A percentile compares a stretch with the other conserved stretches of the same genome.
Conservation (phyloP, 2,797 vertebrate species). For the Neoniphon sammara region DNA sequence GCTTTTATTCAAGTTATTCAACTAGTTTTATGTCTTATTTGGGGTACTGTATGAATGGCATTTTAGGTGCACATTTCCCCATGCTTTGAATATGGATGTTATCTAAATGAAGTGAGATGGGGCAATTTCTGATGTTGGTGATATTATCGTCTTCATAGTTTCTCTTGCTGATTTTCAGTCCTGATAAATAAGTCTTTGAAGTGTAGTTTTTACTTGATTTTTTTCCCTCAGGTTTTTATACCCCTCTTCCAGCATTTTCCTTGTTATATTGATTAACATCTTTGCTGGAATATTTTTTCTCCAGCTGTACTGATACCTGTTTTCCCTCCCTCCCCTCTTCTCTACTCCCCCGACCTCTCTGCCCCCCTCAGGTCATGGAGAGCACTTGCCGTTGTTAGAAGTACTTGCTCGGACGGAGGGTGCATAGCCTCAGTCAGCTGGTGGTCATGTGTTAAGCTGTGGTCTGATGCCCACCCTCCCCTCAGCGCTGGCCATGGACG, state of each 20-base stretch:
- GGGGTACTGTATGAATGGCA: too few relatives aligned
- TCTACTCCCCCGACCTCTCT: neutral
- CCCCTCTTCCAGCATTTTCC: neutral
- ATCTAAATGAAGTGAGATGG: too few relatives aligned
- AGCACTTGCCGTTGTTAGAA: constrained; percentile 65
- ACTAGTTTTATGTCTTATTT: too few relatives aligned
- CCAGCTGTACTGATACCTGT: neutral
- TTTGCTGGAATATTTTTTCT: neutral
- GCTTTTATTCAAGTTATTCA: neutral
- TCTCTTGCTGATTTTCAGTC: neutral
- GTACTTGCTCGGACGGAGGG: constrained; percentile 55
- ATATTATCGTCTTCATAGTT: neutral
- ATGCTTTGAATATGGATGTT: too few relatives aligned
- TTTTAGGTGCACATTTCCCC: too few relatives aligned
- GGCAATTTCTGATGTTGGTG: too few relatives aligned
- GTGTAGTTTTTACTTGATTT: neutral
- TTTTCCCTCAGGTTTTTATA: neutral
- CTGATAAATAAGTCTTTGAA: constrained; percentile 8
- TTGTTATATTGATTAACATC: neutral
- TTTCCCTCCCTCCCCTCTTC: neutral
- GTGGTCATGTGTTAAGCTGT: constrained; percentile 77
- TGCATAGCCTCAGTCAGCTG: constrained; percentile 62
- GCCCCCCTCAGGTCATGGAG: constrained; percentile 76
- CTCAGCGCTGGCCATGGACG: constrained; percentile 90
- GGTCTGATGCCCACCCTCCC: constrained; percentile 89